Evolutionary conservation across 2,113 vertebrate genomes (phyloP).

Genomic region (Actenoides lindsayi): DNA sequence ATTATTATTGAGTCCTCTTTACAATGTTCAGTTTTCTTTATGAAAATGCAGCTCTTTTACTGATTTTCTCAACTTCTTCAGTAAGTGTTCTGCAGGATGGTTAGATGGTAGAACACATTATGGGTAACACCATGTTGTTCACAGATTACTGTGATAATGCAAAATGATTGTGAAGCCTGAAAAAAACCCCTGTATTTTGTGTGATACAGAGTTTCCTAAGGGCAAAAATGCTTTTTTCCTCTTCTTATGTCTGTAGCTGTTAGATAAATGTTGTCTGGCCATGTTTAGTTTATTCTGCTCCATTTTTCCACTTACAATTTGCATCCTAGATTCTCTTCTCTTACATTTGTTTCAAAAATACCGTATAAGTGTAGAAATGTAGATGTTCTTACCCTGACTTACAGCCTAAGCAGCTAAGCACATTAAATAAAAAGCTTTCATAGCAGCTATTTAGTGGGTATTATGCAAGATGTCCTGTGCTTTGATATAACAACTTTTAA

Average conservation of each 20-base stretch:
- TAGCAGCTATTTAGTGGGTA: background rate
- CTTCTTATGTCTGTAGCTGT: background rate
- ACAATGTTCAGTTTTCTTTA: background rate
- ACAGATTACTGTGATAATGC: background rate
- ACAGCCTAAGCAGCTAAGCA: background rate
- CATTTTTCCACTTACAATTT: conserved; percentile 15
- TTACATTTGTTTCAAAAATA: background rate
- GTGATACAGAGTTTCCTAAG: background rate
- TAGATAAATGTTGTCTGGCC: conserved; percentile 20
- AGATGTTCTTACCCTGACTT: background rate
- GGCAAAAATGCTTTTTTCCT: background rate
- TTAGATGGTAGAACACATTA: background rate
- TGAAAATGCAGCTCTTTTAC: background rate
- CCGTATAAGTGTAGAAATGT: background rate
- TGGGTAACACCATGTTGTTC: background rate
- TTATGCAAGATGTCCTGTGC: conserved; percentile 29
- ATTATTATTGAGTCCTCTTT: background rate
- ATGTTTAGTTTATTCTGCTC: conserved; percentile 11
- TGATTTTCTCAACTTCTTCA: background rate
- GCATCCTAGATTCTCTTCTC: background rate
- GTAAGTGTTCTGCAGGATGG: background rate
- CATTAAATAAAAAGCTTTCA: background rate
- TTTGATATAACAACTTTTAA: conserved; percentile 4
- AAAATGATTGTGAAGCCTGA: background rate
- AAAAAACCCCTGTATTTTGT: background rate